Conservation (phyloP, 2,797 vertebrate genomes). For the Pogoniulus pusillus region DNA sequence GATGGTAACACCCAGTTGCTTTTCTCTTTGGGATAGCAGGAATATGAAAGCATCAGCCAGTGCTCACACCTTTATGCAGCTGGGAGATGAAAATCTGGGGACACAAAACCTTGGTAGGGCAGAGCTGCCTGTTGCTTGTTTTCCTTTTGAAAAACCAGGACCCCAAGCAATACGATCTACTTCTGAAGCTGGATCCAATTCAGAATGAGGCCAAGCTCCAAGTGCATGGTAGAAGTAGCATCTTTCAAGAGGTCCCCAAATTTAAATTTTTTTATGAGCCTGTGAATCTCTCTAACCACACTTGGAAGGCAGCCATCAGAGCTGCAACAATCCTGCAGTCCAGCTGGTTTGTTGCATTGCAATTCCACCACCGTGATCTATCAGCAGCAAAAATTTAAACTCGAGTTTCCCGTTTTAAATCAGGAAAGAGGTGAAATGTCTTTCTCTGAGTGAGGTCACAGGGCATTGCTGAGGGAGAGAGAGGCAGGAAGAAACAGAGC, state of each 20-base stretch:
- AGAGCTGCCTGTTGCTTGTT: background rate
- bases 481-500: background rate
- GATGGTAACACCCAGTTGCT: background rate
- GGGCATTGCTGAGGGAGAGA: background rate
- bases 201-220: background rate
- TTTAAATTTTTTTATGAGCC: background rate
- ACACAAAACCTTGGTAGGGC: background rate
- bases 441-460: background rate
- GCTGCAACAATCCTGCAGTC: background rate
- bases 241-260: background rate
- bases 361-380: background rate
- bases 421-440: background rate
- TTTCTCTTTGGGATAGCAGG: background rate
- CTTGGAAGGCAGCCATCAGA: background rate
- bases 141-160: background rate
- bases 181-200: background rate
- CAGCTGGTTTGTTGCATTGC: background rate
- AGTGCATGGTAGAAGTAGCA: background rate
- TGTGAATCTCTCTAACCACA: background rate
- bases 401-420: rapidly evolving
- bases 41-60: background rate
- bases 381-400: background rate
- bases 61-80: background rate
- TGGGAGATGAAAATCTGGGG: background rate
- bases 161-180: background rate